phyloP scores from a whole-genome alignment of 2,113 vertebrate species.

The Shinisaurus crocodilurus region DNA sequence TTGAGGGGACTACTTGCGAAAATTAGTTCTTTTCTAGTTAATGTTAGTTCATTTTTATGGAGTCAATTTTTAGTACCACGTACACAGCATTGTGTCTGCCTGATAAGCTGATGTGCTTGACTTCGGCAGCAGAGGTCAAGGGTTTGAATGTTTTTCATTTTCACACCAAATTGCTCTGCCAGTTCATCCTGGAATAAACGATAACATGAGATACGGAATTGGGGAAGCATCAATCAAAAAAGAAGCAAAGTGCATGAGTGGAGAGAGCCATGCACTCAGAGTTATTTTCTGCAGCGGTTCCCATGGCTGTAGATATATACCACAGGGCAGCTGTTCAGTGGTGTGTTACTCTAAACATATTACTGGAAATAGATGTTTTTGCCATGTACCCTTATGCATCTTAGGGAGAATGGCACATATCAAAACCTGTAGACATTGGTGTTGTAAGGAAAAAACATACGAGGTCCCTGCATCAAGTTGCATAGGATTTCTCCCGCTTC shows the following conservation, averaged over 20 bases:
- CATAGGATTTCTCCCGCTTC: background rate
- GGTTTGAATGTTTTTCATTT: background rate
- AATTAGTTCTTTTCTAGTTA: slow-evolving; percentile 1
- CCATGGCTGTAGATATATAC: background rate
- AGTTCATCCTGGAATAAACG: background rate
- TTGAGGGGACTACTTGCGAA: background rate
- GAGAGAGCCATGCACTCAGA: background rate
- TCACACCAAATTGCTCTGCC: background rate
- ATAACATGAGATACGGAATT: background rate
- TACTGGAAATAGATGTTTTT: background rate
- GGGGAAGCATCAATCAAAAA: background rate
- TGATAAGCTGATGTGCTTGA: background rate
- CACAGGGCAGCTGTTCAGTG: background rate
- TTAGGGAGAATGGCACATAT: background rate
- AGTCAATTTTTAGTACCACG: background rate
- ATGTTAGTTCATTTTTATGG: background rate
- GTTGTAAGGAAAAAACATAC: background rate
- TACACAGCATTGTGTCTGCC: background rate
- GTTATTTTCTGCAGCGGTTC: background rate
- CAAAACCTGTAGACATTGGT: background rate
- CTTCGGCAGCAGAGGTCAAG: background rate
- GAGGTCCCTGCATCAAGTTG: background rate
- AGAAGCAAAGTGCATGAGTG: background rate
- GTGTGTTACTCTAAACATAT: background rate
- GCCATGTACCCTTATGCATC: background rate